Percentiles rank a stretch among this genome's conserved stretches.
Conservation (phyloP, 2,797 vertebrate genomes). For the Pipistrellus pygmaeus region DNA sequence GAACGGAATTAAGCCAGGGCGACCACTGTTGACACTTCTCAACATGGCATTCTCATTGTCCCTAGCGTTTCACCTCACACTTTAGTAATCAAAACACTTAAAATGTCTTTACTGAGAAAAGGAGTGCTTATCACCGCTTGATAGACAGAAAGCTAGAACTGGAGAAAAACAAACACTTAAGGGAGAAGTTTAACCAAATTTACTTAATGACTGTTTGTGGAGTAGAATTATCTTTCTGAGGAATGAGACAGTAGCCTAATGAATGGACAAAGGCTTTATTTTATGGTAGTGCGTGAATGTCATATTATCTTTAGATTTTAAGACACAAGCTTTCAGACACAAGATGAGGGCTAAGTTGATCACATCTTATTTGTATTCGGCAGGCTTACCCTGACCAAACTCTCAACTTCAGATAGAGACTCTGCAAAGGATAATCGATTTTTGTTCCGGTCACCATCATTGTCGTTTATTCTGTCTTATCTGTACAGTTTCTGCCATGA, state of each 20-base stretch:
- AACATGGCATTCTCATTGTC: neutral
- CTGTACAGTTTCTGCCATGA: neutral
- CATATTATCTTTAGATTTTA: neutral
- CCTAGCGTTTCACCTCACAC: conserved; percentile 5
- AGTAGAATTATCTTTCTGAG: neutral
- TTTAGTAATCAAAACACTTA: conserved; percentile 40
- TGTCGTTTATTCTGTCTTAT: neutral
- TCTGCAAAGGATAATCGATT: neutral
- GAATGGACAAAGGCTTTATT: neutral
- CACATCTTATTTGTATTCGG: neutral
- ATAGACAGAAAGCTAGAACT: neutral
- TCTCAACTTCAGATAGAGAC: neutral
- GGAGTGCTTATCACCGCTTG: neutral
- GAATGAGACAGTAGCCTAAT: neutral
- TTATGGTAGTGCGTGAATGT: neutral
- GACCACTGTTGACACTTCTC: neutral
- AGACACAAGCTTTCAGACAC: neutral
- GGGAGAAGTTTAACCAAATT: conserved; percentile 20
- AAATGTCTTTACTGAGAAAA: conserved; percentile 42
- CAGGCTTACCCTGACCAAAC: neutral
- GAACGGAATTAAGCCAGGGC: neutral
- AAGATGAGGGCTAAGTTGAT: neutral
- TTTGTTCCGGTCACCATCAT: neutral
- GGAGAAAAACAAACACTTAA: neutral
- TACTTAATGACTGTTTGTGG: neutral